Conservation (phyloP, 2,888 invertebrate species). For the Drosophila diplacantha region DNA sequence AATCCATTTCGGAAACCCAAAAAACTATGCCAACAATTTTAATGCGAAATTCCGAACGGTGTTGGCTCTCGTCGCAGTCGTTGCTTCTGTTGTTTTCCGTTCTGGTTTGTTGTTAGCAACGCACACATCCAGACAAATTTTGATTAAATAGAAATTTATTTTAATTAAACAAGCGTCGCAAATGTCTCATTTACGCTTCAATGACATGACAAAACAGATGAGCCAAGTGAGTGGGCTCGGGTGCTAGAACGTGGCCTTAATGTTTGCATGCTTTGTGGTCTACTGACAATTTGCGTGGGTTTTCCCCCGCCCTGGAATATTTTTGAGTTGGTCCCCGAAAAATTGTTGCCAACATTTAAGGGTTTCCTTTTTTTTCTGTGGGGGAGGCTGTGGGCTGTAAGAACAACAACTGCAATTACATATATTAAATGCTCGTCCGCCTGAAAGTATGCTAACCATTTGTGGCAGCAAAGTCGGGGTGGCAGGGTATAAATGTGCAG, state of each 20-base stretch:
- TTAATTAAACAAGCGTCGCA: slow-evolving; percentile 74
- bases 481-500: slow-evolving; percentile 6
- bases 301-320: slow-evolving; percentile 8
- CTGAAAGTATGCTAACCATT: slow-evolving; percentile 52
- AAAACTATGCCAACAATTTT: slow-evolving; percentile 70
- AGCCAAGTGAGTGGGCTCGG: slow-evolving; percentile 25
- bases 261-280: slow-evolving; percentile 64
- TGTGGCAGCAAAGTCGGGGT: slow-evolving; percentile 32
- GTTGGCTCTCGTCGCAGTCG: slow-evolving; percentile 28
- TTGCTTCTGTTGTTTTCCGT: background rate
- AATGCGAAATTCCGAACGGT: slow-evolving; percentile 63
- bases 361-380: slow-evolving; percentile 26
- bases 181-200: slow-evolving; percentile 75
- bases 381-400: slow-evolving; percentile 14
- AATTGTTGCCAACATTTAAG: slow-evolving; percentile 38
- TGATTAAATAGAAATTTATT: slow-evolving; percentile 75
- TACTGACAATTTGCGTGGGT: slow-evolving; percentile 54
- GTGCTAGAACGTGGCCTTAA: slow-evolving; percentile 55
- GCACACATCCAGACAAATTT: slow-evolving; percentile 57
- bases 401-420: slow-evolving; percentile 50
- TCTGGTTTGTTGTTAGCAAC: slow-evolving; percentile 2
- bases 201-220: slow-evolving; percentile 65
- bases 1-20: slow-evolving; percentile 25
- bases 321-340: slow-evolving; percentile 34
- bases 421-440: slow-evolving; percentile 44